Percentiles rank a stretch among this genome's conserved stretches.
These are phyloP conservation scores for Peromyscus maniculatus DNA, from an alignment of 2,113 vertebrate genomes.

Conservation along the genomic window DNA sequence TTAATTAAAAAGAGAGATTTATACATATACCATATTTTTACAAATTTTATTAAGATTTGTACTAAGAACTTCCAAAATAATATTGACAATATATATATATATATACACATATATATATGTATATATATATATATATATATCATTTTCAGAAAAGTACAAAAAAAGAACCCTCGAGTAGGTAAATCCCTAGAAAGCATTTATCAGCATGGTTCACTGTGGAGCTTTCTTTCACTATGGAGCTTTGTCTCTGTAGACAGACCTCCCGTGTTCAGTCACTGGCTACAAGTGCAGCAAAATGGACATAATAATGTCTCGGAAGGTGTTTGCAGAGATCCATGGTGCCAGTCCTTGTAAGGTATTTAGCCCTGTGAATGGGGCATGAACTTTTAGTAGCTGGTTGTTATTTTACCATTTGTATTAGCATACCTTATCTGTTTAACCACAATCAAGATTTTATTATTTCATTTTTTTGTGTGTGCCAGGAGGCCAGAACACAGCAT, in stretches of 20 bases:
- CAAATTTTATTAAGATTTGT: neutral
- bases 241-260: neutral
- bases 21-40: neutral
- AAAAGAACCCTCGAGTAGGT: neutral
- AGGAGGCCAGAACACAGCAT: neutral
- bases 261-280: neutral
- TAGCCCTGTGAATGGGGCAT: neutral
- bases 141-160: neutral
- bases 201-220: neutral
- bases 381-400: neutral
- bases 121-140: neutral
- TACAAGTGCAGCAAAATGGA: neutral
- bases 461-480: neutral
- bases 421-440: neutral
- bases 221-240: neutral
- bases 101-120: no score
- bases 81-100: neutral
- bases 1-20: slow-evolving; percentile 20
- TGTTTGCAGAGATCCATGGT: neutral
- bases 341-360: neutral
- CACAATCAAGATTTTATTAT: neutral
- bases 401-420: neutral
- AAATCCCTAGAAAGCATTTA: neutral
- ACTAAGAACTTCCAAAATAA: neutral
- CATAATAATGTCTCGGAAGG: neutral